Evolutionary conservation across 2,888 invertebrate species (phyloP).

Genomic region (Saturnia pavonia): DNA sequence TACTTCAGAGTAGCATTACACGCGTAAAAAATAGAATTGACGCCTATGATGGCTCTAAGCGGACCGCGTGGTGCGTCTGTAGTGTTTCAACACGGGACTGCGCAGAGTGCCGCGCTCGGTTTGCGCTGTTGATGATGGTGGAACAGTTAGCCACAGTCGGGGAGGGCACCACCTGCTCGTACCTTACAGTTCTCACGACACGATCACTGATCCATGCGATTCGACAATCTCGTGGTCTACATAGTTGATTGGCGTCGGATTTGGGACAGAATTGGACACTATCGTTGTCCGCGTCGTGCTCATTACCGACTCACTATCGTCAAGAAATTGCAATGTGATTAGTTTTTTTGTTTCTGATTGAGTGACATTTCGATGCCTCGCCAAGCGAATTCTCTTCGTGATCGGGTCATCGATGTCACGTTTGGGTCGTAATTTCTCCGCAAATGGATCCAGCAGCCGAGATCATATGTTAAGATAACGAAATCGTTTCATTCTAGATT

Average conservation of each 20-base stretch:
- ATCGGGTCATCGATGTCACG: slow-evolving; percentile 67
- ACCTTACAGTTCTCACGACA: slow-evolving; percentile 78
- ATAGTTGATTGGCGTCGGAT: slow-evolving; percentile 77
- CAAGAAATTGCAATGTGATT: slow-evolving; percentile 58
- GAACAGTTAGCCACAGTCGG: slow-evolving; percentile 74
- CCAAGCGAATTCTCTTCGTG: slow-evolving; percentile 31
- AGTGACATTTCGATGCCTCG: slow-evolving; percentile 60
- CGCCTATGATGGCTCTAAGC: slow-evolving; percentile 34
- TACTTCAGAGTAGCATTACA: slow-evolving; percentile 37
- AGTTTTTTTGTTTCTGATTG: slow-evolving; percentile 52
- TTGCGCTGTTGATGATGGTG: slow-evolving; percentile 63
- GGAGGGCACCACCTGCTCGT: slow-evolving; percentile 76
- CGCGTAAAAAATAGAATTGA: slow-evolving; percentile 37
- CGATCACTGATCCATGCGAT: slow-evolving; percentile 64
- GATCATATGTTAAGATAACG: slow-evolving; percentile 66
- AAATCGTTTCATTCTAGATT: slow-evolving; percentile 68
- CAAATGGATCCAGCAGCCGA: slow-evolving; percentile 48
- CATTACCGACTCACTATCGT: slow-evolving; percentile 71
- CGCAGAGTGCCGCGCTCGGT: slow-evolving; percentile 56
- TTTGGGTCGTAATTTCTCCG: slow-evolving; percentile 59
- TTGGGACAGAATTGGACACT: slow-evolving; percentile 67
- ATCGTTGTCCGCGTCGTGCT: slow-evolving; percentile 55
- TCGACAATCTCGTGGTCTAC: slow-evolving; percentile 76
- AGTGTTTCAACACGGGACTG: slow-evolving; percentile 69
- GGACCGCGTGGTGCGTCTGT: slow-evolving; percentile 62